Percentiles rank a stretch among this genome's conserved stretches.
phyloP scores from a whole-genome alignment of 2,888 invertebrate genomes.

The Zele albiditarsus region DNA sequence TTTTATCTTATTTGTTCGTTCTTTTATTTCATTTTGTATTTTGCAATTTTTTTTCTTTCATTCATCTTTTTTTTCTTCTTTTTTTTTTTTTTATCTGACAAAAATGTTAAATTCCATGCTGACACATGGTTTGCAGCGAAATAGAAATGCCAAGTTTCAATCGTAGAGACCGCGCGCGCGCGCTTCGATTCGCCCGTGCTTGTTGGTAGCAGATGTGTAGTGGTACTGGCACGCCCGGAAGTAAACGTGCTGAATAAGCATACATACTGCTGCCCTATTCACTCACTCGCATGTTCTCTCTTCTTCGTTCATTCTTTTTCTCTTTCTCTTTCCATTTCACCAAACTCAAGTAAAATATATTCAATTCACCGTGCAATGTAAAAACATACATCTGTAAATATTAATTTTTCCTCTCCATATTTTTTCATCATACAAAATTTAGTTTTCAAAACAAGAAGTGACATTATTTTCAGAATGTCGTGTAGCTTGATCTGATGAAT shows the following conservation, averaged over 20 bases:
- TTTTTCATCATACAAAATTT: neutral
- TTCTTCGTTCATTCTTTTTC: neutral
- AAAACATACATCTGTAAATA: constrained; percentile 13
- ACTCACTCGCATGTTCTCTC: neutral
- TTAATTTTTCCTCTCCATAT: neutral
- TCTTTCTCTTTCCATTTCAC: constrained; percentile 3
- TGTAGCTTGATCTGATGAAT: neutral
- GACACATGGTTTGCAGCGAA: neutral
- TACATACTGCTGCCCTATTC: constrained; percentile 8
- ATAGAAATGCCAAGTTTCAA: constrained; percentile 34
- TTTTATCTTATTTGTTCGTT: neutral
- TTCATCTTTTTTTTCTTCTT: neutral
- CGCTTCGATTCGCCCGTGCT: constrained; percentile 10
- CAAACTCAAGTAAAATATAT: constrained; percentile 18
- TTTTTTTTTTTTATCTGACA: neutral
- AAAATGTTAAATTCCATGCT: constrained; percentile 19
- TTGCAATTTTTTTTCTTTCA: neutral
- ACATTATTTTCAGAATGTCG: neutral
- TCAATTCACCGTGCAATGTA: constrained; percentile 3
- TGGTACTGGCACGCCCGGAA: constrained; percentile 26
- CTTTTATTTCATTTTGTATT: too few species aligned
- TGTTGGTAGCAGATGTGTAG: constrained; percentile 34
- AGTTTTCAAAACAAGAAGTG: neutral
- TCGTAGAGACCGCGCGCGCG: constrained; percentile 17
- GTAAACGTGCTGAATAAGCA: constrained; percentile 35